phyloP scores from a whole-genome alignment of 92 coral and sea anemone species.

The Phenganax marumi region DNA sequence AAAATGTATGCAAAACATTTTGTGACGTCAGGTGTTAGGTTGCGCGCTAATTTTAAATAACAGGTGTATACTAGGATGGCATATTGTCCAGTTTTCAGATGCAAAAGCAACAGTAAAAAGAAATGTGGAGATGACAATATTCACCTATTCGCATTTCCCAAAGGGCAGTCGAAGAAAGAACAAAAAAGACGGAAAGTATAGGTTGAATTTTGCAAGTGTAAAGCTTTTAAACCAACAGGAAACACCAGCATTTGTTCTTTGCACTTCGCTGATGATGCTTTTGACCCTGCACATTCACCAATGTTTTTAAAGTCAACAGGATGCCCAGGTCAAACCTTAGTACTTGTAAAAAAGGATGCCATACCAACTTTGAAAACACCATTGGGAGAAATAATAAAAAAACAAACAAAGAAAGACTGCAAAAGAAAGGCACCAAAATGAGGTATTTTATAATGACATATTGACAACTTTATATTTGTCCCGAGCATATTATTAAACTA shows the following conservation, averaged over 20 bases:
- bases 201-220: slow-evolving; percentile 39
- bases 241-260: slow-evolving; percentile 34
- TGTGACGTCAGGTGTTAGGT: slow-evolving; percentile 5
- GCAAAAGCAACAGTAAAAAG: slow-evolving; percentile 1
- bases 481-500: neutral
- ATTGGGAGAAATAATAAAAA: neutral
- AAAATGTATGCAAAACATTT: neutral
- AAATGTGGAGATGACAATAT: neutral
- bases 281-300: slow-evolving; percentile 35
- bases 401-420: slow-evolving; percentile 1
- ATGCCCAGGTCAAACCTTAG: slow-evolving; percentile 25
- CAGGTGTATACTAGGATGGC: neutral
- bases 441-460: slow-evolving; percentile 10
- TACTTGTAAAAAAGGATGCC: slow-evolving; percentile 19
- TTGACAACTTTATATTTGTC: neutral
- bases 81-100: neutral
- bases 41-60: no score
- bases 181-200: slow-evolving; percentile 19
- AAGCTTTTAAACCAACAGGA: slow-evolving; percentile 20
- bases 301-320: slow-evolving; percentile 14
- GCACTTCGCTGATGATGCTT: slow-evolving; percentile 35
- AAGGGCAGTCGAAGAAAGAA: neutral
- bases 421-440: neutral
- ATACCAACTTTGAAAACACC: slow-evolving; percentile 35
- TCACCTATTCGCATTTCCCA: neutral